phyloP scores from a whole-genome alignment of 2,113 vertebrate species.

The Emydocephalus ijimae region DNA sequence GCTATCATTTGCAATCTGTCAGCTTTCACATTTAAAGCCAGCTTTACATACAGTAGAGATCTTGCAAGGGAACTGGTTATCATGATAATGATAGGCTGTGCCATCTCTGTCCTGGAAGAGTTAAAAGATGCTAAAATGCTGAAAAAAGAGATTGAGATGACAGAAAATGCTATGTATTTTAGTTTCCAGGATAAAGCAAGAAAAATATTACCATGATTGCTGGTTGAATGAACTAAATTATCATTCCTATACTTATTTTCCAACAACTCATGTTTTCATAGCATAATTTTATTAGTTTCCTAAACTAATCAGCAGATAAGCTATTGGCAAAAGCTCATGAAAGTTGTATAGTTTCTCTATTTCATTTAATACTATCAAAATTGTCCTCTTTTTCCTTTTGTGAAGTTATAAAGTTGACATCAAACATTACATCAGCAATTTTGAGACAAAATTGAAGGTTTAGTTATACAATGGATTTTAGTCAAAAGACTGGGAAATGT shows the following conservation, averaged over 20 bases:
- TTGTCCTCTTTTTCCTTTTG: neutral
- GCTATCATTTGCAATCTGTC: constrained; percentile 1
- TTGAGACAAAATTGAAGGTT: neutral
- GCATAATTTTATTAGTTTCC: neutral
- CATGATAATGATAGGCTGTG: neutral
- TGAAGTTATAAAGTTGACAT: neutral
- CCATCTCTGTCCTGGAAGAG: neutral
- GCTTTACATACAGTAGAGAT: neutral
- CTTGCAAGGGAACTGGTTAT: neutral
- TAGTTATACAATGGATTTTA: neutral
- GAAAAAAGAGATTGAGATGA: neutral
- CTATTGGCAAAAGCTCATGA: neutral
- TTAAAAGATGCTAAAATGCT: neutral
- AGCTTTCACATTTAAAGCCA: constrained; percentile 3
- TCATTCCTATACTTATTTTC: neutral
- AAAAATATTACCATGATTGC: neutral
- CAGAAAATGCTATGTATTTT: neutral
- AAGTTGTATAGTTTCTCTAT: neutral
- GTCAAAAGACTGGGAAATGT: neutral
- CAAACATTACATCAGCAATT: neutral
- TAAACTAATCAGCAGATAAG: neutral
- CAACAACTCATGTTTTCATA: neutral
- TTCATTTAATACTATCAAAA: neutral
- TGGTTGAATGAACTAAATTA: neutral
- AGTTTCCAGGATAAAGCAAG: neutral